Base-by-base conservation (phyloP, 2,113 vertebrate species). In the Cinclus cinclus region DNA sequence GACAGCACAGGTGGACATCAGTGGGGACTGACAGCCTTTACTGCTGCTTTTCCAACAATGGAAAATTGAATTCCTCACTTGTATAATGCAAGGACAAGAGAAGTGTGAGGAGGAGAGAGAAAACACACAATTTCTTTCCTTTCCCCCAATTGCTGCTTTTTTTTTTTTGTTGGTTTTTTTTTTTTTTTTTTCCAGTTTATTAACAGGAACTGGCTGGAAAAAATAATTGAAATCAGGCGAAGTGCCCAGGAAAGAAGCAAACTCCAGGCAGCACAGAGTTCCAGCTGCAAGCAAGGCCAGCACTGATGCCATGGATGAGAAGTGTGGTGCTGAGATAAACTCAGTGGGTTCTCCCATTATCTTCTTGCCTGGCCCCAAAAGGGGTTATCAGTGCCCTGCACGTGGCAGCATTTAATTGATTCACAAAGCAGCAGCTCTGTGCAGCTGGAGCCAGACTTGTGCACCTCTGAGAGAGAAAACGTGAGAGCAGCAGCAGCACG, bases 271-370 rank as follows among this genome's bases (percentile, higher is more conserved):
- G 67, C 46, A 17, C 17, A 35, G 49, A 90, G 92, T 22, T 84
- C 35, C 37, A 91, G 86, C 16, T 77, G 44, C 47, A 82, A 76
- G 70, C 77, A 37, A 89, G 83, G 89, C 83, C 96, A 89, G 92
- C 89, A 62, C 2, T 20, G 80, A 56, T 92, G 96, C 75, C 89
- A 53, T 79, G 89, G 88, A 64, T 65, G 94, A 65, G 90, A 92
- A 81, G 78, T 92, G 89, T 7, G n/a, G 87, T 33, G 76, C 91
- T 3, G 90, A 95, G 94, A 96, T 96, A 93, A 97, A 95, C 81
- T 92, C 79, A 9, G 25, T 63, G 83, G 85, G 77, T 58, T 92
- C 84, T 94, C 69, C 20, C n/a, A 92, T 74, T 90, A 93, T 86
- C 87, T 80, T 24, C 89, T 17, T 39, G 86, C 74, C 92, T 69